Base-by-base conservation (phyloP, 2,888 invertebrate species). In the Piscicola geometra region DNA sequence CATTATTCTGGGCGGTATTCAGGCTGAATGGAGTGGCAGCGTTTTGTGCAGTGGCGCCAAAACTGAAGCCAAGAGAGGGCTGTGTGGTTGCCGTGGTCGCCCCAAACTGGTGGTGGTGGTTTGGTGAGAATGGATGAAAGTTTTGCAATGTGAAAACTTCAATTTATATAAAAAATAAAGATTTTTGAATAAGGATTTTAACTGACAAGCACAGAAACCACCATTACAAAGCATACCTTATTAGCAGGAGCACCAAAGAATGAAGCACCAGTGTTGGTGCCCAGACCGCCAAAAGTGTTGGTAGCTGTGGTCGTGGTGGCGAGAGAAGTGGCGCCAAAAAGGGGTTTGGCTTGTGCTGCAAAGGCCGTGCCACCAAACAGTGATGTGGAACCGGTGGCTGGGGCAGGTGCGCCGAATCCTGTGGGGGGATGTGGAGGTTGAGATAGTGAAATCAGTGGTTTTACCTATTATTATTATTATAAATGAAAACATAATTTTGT, bases 271-370 rank as follows among this genome's bases (percentile, higher is more conserved):
- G 75, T 75, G 30, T 52, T 72, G 71, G 12, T 18, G n/a, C 47
- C 32, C 0, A 75, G 77, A 30, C 76, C 78, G 1, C 79, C 79
- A 75, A 79, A 79, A 12, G 76, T 86, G 5, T 83, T 82, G 60
- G 84, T 74, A 3, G 81, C 68, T 1, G 82, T 78, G 9, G 80
- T 79, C 12, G 80, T 66, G 25, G 80, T 75, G 21, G 60, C n/a
- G 5, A 56, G 25, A 28, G 76, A 66, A 5, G 78, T 77, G 15
- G 79, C 75, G n/a, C 81, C 82, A 76, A 83, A 80, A 30, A 78
- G 50, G 0, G 79, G 71, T 75, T 80, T 78, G 9, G 76, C 68
- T 80, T 79, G 82, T 32, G 75, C 71, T 56, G 77, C 79, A 71
- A 80, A 79, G 21, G 15, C 60, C 41, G 5, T 5, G 41, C 41